Conservation (phyloP, 2,888 invertebrate genomes). For the Odontothrips loti region DNA sequence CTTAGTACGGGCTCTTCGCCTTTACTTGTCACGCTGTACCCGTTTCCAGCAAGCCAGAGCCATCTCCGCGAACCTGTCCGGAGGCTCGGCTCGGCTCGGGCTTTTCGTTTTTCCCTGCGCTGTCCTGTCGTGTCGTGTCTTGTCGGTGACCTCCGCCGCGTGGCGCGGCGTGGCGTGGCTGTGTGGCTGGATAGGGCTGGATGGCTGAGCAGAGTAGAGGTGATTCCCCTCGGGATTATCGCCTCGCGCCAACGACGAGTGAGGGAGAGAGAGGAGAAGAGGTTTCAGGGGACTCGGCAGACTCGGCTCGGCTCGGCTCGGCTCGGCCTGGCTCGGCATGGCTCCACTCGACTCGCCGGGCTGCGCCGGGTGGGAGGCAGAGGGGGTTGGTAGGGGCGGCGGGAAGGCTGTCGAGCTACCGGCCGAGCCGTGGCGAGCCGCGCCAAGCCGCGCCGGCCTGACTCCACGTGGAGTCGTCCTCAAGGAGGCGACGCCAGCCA, state of each 20-base stretch:
- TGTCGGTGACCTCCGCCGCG: neutral
- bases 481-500: conserved; percentile 5
- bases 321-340: no score
- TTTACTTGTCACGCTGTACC: no score
- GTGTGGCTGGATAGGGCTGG: neutral
- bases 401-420: conserved; percentile 2
- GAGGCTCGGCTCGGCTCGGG: no score
- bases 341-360: neutral
- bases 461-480: conserved; percentile 18
- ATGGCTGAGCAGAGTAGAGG: conserved; percentile 23
- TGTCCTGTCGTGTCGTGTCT: neutral
- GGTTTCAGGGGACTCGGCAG: neutral
- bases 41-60: no score
- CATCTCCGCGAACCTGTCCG: no score
- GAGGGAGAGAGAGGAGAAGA: neutral
- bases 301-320: no score
- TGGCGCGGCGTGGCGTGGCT: neutral
- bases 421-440: conserved; percentile 18
- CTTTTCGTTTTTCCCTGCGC: no score
- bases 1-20: no score
- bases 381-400: neutral
- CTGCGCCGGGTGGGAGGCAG: neutral
- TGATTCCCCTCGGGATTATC: conserved; percentile 22
- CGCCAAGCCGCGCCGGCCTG: neutral
- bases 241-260: neutral